Conservation (phyloP, 1,140 invertebrate species). For the Prorops nasuta region DNA sequence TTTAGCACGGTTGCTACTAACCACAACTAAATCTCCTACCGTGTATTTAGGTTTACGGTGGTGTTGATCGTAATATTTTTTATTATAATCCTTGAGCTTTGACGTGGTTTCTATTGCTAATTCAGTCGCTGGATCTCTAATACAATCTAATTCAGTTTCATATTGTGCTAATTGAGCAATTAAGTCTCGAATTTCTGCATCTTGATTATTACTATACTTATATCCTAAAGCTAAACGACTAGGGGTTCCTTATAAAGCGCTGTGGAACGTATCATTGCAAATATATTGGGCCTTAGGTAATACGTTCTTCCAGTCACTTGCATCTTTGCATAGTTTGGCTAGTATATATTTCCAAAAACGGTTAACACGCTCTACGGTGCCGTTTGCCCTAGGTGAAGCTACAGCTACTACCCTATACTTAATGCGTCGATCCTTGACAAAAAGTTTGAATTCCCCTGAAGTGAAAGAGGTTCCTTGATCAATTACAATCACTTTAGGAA, state of each 20-base stretch:
- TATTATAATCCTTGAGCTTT: not conserved
- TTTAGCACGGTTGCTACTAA: not conserved
- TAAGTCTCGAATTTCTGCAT: not conserved
- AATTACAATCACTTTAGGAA: not conserved
- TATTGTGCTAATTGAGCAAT: not conserved
- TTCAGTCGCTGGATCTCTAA: not conserved
- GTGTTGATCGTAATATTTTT: not conserved
- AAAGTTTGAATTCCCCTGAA: not conserved
- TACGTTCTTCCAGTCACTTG: not conserved
- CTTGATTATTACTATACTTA: not conserved
- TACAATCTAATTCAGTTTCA: not conserved
- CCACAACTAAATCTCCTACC: not conserved
- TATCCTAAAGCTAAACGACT: not conserved
- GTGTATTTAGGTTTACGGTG: not conserved
- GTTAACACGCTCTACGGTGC: not conserved
- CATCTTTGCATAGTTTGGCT: not conserved
- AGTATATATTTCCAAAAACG: not conserved
- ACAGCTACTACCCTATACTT: not conserved
- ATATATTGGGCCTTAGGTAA: not conserved
- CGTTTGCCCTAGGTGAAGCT: not conserved
- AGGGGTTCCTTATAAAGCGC: not conserved
- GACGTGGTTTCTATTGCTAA: not conserved
- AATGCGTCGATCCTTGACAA: not conserved
- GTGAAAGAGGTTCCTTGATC: not conserved
- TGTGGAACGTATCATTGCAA: not conserved